Base-by-base conservation (phyloP, 2,888 invertebrate genomes). In the Trachelus stipa region DNA sequence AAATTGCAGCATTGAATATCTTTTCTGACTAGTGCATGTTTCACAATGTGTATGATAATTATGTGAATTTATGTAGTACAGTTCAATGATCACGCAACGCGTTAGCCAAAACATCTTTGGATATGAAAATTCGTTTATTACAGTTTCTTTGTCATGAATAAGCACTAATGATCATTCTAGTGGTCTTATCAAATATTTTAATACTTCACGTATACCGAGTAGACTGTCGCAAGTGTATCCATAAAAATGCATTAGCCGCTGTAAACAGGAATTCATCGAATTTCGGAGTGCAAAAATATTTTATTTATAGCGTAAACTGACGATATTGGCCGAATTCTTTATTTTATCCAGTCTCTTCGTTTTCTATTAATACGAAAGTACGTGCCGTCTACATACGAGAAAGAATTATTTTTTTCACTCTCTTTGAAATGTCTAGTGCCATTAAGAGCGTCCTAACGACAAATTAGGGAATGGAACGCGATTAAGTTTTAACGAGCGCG, bases 401-500 rank as follows among this genome's bases (percentile, higher is more conserved):
- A 56, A 23, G 23, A 56, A 56, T 40, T 40, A 23, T 56, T 56
- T 56, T 56, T 2, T 56, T 56, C 23, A 9, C 23, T 56, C 56
- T 6, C 23, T 56, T 56, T 56, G 56, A 23, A 56, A 23, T 2
- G 56, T 9, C 56, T 23, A 23, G 23, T 56, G 56, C 9, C 56
- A 6, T 56, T 23, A 56, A 56, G 23, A 56, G 56, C 23, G 9
- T 23, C 56, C 23, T 23, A 9, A 56, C 23, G 56, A 56, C 15
- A 81, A 35, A 81, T 79, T 79, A 80, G 77, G 78, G 77, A 83
- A 83, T 81, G 80, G 80, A 83, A 84, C 77, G 83, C 82, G 83
- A 86, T 86, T 84, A 83, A 86, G 82, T 83, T 82, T 83, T 86
- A 86, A 87, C 84, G 84, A 73, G 78, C 76, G 76, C 78, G 81